Evolutionary conservation across 2,113 vertebrate genomes (phyloP).

Genomic region (Anguilla rostrata): DNA sequence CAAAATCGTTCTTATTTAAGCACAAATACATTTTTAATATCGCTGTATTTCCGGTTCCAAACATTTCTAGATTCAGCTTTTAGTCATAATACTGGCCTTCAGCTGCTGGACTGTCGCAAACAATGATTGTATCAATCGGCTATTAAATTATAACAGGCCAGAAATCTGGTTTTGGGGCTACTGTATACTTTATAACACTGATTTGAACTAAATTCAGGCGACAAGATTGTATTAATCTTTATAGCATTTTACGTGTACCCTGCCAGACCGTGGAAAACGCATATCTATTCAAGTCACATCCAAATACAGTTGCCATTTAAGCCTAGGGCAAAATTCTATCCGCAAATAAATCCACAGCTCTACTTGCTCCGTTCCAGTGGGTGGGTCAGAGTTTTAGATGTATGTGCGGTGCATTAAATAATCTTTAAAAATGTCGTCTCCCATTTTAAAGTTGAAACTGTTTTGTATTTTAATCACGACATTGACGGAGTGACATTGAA

Average conservation of each 20-base stretch:
- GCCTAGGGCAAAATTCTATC: background rate
- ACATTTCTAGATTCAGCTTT: background rate
- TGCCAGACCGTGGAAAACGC: background rate
- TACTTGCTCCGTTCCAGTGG: background rate
- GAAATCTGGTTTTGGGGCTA: background rate
- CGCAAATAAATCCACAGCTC: background rate
- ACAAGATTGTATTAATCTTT: background rate
- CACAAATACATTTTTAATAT: background rate
- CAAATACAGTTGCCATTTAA: background rate
- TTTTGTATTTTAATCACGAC: constrained; percentile 34
- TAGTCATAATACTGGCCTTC: background rate
- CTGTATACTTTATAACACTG: background rate
- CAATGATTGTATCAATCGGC: background rate
- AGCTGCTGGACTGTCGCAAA: background rate
- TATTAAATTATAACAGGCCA: constrained; percentile 2
- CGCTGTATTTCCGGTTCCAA: background rate
- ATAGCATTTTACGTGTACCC: background rate
- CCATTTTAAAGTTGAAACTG: constrained; percentile 14
- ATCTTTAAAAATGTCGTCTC: background rate
- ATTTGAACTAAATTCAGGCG: background rate
- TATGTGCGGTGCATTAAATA: background rate
- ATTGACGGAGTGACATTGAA: constrained; percentile 59
- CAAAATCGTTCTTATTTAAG: background rate
- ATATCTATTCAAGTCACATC: background rate
- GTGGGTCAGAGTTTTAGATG: background rate